phyloP scores from a whole-genome alignment of 2,797 vertebrate genomes.

The Neosilurus hyrtlii region DNA sequence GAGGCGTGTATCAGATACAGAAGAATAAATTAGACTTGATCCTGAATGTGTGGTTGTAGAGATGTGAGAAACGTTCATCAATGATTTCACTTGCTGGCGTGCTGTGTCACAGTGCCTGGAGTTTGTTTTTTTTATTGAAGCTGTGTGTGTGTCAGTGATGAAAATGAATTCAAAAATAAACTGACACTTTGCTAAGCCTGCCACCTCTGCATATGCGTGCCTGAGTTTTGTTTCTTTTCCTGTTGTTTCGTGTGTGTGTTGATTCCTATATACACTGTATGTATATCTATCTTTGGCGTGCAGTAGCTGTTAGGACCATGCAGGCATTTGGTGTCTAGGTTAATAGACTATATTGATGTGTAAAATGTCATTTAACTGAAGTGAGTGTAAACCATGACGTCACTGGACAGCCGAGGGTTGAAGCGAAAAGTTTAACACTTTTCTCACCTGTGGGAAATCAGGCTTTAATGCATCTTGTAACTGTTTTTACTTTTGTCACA shows the following conservation, averaged over 20 bases:
- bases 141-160: conserved; percentile 35
- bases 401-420: background rate
- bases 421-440: background rate
- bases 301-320: background rate
- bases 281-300: background rate
- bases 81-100: background rate
- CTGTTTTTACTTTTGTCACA: too few species aligned
- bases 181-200: conserved; percentile 21
- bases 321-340: background rate
- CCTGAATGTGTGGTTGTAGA: background rate
- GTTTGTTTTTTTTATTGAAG: conserved; percentile 39
- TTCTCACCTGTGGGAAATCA: background rate
- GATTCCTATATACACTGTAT: background rate
- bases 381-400: background rate
- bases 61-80: background rate
- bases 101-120: background rate
- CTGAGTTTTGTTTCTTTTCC: background rate
- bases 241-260: background rate
- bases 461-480: background rate
- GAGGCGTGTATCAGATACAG: too few species aligned
- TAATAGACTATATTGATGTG: background rate
- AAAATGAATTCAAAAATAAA: conserved; percentile 51
- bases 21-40: too few species aligned
- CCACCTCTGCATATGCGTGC: background rate
- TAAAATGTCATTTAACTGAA: background rate